Conservation (phyloP, 2,888 invertebrate species). For the Brassicogethes aeneus region DNA sequence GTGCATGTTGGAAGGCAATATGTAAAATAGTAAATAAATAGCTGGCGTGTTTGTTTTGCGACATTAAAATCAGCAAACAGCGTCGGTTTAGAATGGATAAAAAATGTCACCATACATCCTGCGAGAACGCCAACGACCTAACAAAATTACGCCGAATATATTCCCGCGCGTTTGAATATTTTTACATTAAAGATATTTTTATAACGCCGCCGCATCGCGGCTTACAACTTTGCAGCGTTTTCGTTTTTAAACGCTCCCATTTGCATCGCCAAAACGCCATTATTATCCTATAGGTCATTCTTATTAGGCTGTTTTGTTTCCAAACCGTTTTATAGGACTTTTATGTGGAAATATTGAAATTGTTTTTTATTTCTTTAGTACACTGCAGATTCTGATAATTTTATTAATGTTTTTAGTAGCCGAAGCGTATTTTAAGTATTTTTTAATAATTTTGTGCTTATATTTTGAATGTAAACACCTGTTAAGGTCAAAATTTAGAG, state of each 20-base stretch:
- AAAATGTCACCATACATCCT: slow-evolving; percentile 29
- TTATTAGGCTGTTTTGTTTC: not conserved
- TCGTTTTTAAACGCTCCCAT: slow-evolving; percentile 13
- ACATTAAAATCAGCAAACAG: slow-evolving; percentile 33
- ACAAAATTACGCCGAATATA: slow-evolving; percentile 25
- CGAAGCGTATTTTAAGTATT: too few relatives aligned
- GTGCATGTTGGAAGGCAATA: slow-evolving; percentile 24
- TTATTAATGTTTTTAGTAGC: too few relatives aligned
- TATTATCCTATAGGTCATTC: not conserved
- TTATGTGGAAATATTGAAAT: too few relatives aligned
- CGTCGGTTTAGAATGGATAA: slow-evolving; percentile 26
- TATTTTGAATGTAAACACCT: too few relatives aligned
- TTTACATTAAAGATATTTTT: slow-evolving; percentile 17
- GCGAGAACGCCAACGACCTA: slow-evolving; percentile 27
- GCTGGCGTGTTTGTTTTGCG: slow-evolving; percentile 27
- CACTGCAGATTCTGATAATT: too few relatives aligned
- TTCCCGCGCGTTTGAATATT: slow-evolving; percentile 18
- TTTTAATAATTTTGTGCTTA: too few relatives aligned
- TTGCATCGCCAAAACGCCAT: slow-evolving; percentile 5
- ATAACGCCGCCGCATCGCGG: slow-evolving; percentile 11
- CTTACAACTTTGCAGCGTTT: slow-evolving; percentile 12
- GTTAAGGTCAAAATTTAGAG: too few relatives aligned
- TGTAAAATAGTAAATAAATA: slow-evolving; percentile 29
- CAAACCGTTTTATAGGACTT: not conserved
- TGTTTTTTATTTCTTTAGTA: too few relatives aligned